phyloP scores from a whole-genome alignment of 92 coral and sea anemone genomes.

The Bergia sp. region DNA sequence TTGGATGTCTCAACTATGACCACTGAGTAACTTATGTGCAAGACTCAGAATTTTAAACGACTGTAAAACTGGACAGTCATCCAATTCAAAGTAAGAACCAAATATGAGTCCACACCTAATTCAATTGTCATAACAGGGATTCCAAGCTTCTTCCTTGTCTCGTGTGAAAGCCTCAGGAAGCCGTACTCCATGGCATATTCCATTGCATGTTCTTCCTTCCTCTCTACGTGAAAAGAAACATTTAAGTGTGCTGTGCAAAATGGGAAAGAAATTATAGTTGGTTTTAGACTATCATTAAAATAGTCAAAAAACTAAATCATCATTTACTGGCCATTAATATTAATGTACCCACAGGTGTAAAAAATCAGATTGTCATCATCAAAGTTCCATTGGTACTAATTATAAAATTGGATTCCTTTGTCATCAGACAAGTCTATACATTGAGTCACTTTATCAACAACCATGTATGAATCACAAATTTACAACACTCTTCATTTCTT shows the following conservation, averaged over 20 bases:
- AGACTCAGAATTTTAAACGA: too few relatives aligned
- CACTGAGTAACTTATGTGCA: too few relatives aligned
- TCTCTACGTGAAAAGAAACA: slow-evolving; percentile 40
- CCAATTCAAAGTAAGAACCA: background rate
- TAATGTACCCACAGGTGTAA: too few relatives aligned
- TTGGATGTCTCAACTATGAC: too few relatives aligned
- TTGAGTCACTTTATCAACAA: too few relatives aligned
- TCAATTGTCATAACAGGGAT: slow-evolving; percentile 89
- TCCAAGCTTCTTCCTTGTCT: slow-evolving; percentile 83
- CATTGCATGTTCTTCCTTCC: slow-evolving; percentile 91
- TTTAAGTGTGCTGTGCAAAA: too few relatives aligned
- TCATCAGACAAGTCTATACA: too few relatives aligned
- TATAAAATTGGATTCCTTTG: too few relatives aligned
- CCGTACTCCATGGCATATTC: slow-evolving; percentile 98
- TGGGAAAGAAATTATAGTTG: background rate
- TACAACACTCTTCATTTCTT: too few relatives aligned
- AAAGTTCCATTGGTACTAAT: too few relatives aligned
- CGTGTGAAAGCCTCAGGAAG: slow-evolving; percentile 83
- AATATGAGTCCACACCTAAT: slow-evolving; percentile 62
- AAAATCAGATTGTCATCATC: background rate
- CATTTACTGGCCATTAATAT: background rate
- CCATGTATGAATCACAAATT: too few relatives aligned
- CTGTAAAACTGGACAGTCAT: too few relatives aligned
- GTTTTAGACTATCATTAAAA: background rate
- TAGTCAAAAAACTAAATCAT: background rate